Conservation (phyloP, 2,888 invertebrate species). For the Lapara coniferarum region DNA sequence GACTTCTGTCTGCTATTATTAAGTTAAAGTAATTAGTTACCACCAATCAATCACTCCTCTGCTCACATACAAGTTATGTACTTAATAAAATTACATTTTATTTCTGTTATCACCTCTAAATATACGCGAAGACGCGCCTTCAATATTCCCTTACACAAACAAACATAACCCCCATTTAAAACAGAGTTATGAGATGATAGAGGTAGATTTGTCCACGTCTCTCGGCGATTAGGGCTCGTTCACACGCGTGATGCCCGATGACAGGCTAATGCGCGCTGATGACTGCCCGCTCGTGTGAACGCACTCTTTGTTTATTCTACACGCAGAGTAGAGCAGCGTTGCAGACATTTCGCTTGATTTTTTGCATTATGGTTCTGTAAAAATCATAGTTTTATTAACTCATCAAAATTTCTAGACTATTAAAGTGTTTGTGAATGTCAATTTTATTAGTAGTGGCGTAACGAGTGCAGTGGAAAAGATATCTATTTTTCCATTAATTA, state of each 20-base stretch:
- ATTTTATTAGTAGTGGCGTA: too few species aligned
- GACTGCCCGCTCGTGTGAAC: slow-evolving; percentile 35
- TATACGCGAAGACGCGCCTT: not conserved
- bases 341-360: not conserved
- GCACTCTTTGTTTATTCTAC: slow-evolving; percentile 32
- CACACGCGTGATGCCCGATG: slow-evolving; percentile 33
- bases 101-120: not conserved
- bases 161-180: slow-evolving; percentile 12
- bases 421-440: too few species aligned
- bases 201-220: slow-evolving; percentile 27
- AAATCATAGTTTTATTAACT: not conserved
- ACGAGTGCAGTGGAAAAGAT: too few species aligned
- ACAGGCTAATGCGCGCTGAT: slow-evolving; percentile 35
- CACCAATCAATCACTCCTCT: too few species aligned
- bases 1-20: too few species aligned
- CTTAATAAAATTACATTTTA: too few species aligned
- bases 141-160: slow-evolving; percentile 8
- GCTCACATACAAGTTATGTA: too few species aligned
- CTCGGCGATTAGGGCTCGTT: slow-evolving; percentile 33
- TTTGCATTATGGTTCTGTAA: too few species aligned
- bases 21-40: too few species aligned
- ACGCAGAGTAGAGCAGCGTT: slow-evolving; percentile 20
- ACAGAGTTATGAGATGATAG: slow-evolving; percentile 27
- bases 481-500: too few species aligned
- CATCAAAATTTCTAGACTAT: too few species aligned